Evolutionary conservation across 2,888 invertebrate species (phyloP), one percentile per base, ranked within the genome.

Genomic region (Dolichomitus sp.): DNA sequence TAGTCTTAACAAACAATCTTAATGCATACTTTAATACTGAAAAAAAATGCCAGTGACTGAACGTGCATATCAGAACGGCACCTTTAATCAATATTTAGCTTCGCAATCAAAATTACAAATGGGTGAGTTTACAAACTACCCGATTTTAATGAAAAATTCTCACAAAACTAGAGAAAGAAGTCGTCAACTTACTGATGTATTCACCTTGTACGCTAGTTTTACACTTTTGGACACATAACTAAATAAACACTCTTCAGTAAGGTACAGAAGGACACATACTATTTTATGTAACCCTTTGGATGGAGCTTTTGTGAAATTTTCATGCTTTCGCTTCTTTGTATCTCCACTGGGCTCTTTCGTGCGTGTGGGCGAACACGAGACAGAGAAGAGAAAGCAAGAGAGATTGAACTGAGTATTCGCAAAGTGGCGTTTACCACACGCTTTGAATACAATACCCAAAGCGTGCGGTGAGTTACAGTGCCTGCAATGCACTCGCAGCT

Each of bases 361-460:
- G 70, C 27, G 45, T 23, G 42, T 54, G 45, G 19, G 14, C 30
- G 33, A 5, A 14, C 19, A 48, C 37, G 5, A 40, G 30, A 59
- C 23, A 42, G 57, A 30, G 37, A 14, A 52, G 33, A 50, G 30
- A 27, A 23, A 54, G 54, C 37, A 33, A 40, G 52, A 45, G 61
- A 42, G 27, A 17, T 42, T 27, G 17, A 50, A n/a, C 59, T 7
- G 45, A 30, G 42, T 66, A 63, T 69, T 57, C 17, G 23, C 74
- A 75, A 82, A 82, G 78, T 79, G 52, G 45, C 65, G 65, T 69
- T 42, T 50, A 52, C 65, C 75, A 17, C 74, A 66, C 57, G 54
- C 70, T 75, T 40, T 57, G 65, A 65, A 57, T 57, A 59, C 40
- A 3, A 57, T 45, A 61, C 54, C 30, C 57, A 30, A 80, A 63